A percentile compares a stretch with the other conserved stretches of the same genome.
Conservation (phyloP, 2,888 invertebrate genomes). For the Ryuthela nishihirai region DNA sequence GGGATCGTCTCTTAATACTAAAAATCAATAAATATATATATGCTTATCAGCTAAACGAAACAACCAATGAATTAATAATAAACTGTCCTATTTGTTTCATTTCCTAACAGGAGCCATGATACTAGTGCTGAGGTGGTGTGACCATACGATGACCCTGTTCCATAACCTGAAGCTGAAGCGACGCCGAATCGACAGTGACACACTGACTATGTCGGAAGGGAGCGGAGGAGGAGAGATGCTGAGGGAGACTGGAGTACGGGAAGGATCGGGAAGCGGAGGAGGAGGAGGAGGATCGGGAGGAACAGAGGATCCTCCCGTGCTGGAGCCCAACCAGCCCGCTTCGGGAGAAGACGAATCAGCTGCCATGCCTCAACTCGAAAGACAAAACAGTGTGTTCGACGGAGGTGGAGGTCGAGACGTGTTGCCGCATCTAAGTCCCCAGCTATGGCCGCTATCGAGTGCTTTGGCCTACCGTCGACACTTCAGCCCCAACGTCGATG, state of each 20-base stretch:
- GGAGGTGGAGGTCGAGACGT: constrained; percentile 20
- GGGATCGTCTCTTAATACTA: background rate
- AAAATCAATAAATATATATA: constrained; percentile 1
- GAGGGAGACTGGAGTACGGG: background rate
- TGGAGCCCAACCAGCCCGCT: constrained; percentile 3
- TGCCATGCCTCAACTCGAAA: constrained; percentile 28
- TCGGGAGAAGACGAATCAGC: constrained; percentile 17
- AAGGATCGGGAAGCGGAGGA: background rate
- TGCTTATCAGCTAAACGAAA: background rate
- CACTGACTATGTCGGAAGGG: constrained; percentile 20
- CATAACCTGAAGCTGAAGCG: constrained; percentile 41
- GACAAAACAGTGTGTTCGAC: constrained; percentile 37
- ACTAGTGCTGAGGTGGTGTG: constrained; percentile 31
- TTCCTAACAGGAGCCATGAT: constrained; percentile 34
- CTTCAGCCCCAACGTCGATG: constrained; percentile 1
- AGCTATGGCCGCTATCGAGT: constrained; percentile 37
- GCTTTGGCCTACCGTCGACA: constrained; percentile 26
- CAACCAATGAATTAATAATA: background rate
- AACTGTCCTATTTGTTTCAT: background rate
- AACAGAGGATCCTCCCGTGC: constrained; percentile 4
- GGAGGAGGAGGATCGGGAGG: background rate
- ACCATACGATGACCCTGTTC: constrained; percentile 38
- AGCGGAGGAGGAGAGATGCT: background rate
- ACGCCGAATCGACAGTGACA: constrained; percentile 37
- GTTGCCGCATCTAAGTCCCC: constrained; percentile 34